Base-by-base conservation (phyloP, 2,797 vertebrate genomes). In the Holocentrus rufus region DNA sequence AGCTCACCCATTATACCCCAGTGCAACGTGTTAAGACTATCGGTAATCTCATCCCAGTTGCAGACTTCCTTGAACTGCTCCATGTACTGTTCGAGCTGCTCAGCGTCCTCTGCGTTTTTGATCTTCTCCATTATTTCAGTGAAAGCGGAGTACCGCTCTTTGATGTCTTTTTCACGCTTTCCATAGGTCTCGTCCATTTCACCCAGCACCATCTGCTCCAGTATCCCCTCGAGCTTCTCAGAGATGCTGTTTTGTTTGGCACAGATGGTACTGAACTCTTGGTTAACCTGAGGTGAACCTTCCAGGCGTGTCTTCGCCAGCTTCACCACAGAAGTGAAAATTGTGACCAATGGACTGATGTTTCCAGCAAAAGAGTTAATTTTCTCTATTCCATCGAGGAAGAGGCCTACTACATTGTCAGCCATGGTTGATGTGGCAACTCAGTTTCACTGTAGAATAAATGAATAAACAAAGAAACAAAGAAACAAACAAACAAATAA, bases 261-360 rank as follows among this genome's bases (percentile, higher is more conserved):
- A 1, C 85, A 76, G 46, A 87, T 65, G 57, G 67, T 9, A 30
- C 54, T 34, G 39, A 86, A 85, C 22, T 81, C 69, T 13, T 77
- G 69, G 20, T 74, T 53, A 52, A 78, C 52, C 47, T 44, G 86
- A 69, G 25, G 88, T 70, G 1, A 27, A 27, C 25, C 63, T 68
- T 17, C 53, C 71, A 36, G 81, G 62, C 52, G 78, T 78, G 61
- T 88, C 25, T 78, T 74, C n/a, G 80, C 80, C 13, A 90, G 69
- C 7, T 65, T 69, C 4, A 89, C 79, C 55, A 89, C 13, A 36
- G 15, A 77, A 55, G 81, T 83, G 62, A 89, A 78, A 1, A 87
- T 85, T 46, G 84, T 82, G 17, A 88, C 86, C 20, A 90, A 74
- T 9, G 85, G 85, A 58, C 88, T 62, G 17, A 89, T 80, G 69